Evolutionary conservation across 2,797 vertebrate species (phyloP).

Genomic region (Microctenopoma steveboyesi): DNA sequence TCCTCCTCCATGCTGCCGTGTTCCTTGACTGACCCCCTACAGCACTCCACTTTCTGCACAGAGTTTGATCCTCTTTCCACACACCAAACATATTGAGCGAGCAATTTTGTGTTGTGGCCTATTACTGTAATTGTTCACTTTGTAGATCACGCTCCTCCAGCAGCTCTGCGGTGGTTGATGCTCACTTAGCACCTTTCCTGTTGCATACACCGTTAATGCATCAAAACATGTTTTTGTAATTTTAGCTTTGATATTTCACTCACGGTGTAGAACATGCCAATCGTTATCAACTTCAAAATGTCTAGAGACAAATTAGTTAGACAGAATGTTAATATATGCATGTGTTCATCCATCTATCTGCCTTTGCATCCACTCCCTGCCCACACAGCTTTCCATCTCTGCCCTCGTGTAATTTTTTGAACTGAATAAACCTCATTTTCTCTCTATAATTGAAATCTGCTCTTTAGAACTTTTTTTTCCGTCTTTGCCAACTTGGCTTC

Average conservation of each 20-base stretch:
- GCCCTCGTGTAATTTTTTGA: neutral
- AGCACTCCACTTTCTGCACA: no score
- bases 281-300: neutral
- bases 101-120: neutral
- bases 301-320: neutral
- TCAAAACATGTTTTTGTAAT: neutral
- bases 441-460: conserved; percentile 25
- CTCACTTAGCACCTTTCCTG: neutral
- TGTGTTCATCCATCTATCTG: neutral
- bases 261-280: no score
- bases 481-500: neutral
- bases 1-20: no score
- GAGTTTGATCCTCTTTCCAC: neutral
- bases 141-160: neutral
- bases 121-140: neutral
- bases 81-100: neutral
- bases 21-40: no score
- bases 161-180: neutral
- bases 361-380: neutral
- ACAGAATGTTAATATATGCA: neutral
- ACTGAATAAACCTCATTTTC: conserved; percentile 29
- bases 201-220: no score
- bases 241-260: neutral
- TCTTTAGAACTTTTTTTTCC: neutral
- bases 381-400: neutral